Evolutionary conservation across 2,113 vertebrate genomes (phyloP).

Genomic region (Catharus minimus): DNA sequence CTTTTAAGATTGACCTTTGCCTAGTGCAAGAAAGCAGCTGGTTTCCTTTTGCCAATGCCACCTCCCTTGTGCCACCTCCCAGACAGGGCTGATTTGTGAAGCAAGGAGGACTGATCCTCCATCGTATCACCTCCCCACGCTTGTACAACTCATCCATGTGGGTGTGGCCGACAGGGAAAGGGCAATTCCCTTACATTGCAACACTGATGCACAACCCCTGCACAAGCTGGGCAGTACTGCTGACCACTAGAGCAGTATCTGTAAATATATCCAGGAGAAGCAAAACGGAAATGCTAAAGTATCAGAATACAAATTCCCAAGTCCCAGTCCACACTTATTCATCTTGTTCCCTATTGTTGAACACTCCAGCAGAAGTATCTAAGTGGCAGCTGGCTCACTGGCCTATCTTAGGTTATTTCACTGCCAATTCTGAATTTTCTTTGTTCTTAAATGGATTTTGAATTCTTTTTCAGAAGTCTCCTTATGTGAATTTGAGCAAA

Average conservation of each 20-base stretch:
- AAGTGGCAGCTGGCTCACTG: not conserved
- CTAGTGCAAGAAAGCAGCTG: not conserved
- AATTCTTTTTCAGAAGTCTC: not conserved
- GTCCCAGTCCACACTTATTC: not conserved
- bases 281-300: not conserved
- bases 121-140: fast-evolving
- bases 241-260: not conserved
- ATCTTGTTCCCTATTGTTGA: not conserved
- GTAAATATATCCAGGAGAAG: not conserved
- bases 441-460: not conserved
- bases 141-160: not conserved
- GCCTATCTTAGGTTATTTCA: not conserved
- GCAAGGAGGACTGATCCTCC: not conserved
- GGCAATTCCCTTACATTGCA: not conserved
- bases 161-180: not conserved
- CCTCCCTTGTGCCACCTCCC: not conserved
- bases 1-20: not conserved
- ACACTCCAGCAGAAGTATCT: not conserved
- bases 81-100: not conserved
- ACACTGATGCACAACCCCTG: not conserved
- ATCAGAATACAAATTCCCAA: not conserved
- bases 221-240: fast-evolving
- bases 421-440: not conserved
- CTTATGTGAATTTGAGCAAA: not conserved
- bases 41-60: not conserved